Evolutionary conservation across 2,797 vertebrate species (phyloP).

Genomic region (Limosa lapponica): DNA sequence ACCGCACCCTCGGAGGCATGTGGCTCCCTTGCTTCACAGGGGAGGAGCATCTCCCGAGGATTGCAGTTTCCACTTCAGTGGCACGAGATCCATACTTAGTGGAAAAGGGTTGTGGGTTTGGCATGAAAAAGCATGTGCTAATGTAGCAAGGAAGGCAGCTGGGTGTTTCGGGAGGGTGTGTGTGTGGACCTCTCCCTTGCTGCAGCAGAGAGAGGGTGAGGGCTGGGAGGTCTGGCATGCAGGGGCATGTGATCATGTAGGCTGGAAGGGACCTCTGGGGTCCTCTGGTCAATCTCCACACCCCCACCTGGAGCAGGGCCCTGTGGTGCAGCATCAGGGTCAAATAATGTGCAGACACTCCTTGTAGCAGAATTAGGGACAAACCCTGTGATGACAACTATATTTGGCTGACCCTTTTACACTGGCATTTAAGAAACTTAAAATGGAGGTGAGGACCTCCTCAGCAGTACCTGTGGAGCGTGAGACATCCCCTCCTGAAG

Average conservation of each 20-base stretch:
- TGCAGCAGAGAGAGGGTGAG: not conserved
- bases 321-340: not conserved
- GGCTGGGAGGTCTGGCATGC: not conserved
- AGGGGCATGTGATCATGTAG: rapidly evolving
- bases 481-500: not conserved
- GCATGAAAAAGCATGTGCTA: not conserved
- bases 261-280: not conserved
- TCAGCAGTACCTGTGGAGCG: not conserved
- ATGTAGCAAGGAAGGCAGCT: not conserved
- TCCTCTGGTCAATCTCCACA: not conserved
- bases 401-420: not conserved
- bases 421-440: rapidly evolving
- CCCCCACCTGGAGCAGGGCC: not conserved
- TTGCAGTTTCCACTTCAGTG: not conserved
- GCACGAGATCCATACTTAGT: not conserved
- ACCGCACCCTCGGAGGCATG: not conserved
- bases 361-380: not conserved
- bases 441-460: not conserved
- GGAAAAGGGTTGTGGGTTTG: not conserved
- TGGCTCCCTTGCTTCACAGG: not conserved
- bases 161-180: not conserved
- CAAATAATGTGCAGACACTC: not conserved
- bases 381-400: not conserved
- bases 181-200: not conserved
- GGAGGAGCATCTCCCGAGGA: not conserved